These are phyloP conservation scores for Pelecanus crispus DNA, from an alignment of 2,113 vertebrate species.

Conservation along the genomic window DNA sequence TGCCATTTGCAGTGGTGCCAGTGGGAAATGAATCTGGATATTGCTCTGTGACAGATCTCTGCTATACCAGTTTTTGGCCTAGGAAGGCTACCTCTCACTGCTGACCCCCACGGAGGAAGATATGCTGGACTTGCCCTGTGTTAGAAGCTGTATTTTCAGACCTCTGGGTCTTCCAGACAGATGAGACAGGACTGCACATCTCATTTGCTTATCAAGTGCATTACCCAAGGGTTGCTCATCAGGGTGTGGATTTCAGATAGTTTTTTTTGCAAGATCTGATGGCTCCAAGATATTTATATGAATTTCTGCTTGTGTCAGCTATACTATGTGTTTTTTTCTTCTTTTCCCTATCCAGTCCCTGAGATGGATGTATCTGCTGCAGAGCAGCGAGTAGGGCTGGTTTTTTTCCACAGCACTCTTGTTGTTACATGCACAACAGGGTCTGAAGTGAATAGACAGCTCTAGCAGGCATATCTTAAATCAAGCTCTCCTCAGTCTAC, in stretches of 20 bases:
- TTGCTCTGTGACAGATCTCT: neutral
- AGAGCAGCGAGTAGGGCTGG: neutral
- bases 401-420: neutral
- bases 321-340: neutral
- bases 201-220: neutral
- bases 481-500: neutral
- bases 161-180: neutral
- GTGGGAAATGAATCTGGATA: neutral
- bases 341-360: neutral
- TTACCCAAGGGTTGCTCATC: neutral
- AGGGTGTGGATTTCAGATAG: neutral
- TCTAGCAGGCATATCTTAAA: neutral
- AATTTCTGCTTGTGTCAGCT: slow-evolving; percentile 4
- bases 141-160: neutral
- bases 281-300: neutral
- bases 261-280: neutral
- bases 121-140: neutral
- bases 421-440: neutral
- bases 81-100: neutral
- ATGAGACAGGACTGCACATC: neutral
- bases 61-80: neutral
- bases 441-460: neutral
- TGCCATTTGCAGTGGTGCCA: neutral
- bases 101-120: neutral
- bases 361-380: neutral